Evolutionary conservation across 2,888 invertebrate genomes (phyloP), one percentile per base, ranked within the genome.

Genomic region (Cheilosia variabilis): DNA sequence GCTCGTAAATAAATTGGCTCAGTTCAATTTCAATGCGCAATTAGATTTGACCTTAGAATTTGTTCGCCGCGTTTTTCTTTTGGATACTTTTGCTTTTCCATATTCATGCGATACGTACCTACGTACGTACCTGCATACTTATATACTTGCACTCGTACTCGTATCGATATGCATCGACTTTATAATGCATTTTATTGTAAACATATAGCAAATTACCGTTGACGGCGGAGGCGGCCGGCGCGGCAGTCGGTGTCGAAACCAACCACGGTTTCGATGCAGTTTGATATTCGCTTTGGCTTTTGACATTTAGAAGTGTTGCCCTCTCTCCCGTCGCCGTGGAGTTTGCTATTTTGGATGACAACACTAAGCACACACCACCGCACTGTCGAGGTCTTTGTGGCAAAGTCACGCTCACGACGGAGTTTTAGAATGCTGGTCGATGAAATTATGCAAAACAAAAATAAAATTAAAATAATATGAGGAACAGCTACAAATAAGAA

Each of bases 11-110:
- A 72, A 72, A 79, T 79, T 72, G 58, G 72, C 72, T 72, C 58
- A 52, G 43, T 79, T 79, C 72, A 58, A 65, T 72, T 72, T 66
- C 57, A 79, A 65, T 65, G 72, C 79, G 79, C 79, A 79, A 79
- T 79, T 79, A 79, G 72, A 79, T 79, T 79, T 79, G 79, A 79
- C 79, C 79, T 79, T 79, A 71, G 79, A 65, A 63, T 66, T 72
- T 72, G 72, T 79, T 58, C 79, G n/a, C 43, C 43, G 58, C 13
- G 31, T 58, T 79, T 57, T 53, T 60, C 52, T 72, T 72, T 79
- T 52, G 58, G 65, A 58, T 66, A 45, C 22, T 27, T 78, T 78
- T 41, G 31, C 22, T 58, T 66, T 66, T 41, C 15, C 50, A 50
- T 72, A 52, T 53, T 13, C 34, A 79, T 65, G 50, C 65, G 17